These are phyloP conservation scores for Misgurnus mizolepis DNA, from an alignment of 2,113 vertebrate genomes.

Conservation along the genomic window DNA sequence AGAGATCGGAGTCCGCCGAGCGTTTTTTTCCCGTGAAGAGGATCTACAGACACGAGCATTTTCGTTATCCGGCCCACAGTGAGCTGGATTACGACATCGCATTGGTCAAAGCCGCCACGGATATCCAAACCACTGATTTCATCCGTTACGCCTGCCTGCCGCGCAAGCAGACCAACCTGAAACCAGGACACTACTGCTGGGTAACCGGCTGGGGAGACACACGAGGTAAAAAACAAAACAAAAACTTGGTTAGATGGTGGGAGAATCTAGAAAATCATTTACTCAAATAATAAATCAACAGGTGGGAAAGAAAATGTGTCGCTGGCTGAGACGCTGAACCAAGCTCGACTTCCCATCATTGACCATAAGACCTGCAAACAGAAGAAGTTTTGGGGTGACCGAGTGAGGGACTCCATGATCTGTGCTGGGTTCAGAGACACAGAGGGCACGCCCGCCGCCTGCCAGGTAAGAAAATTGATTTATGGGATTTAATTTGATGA, in stretches of 20 bases:
- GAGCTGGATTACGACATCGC: slow-evolving; percentile 76
- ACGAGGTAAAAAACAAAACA: slow-evolving; percentile 57
- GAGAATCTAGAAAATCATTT: neutral
- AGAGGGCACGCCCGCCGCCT: slow-evolving; percentile 74
- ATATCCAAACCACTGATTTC: slow-evolving; percentile 68
- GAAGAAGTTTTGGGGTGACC: slow-evolving; percentile 81
- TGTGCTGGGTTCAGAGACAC: slow-evolving; percentile 76
- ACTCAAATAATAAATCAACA: slow-evolving; percentile 32
- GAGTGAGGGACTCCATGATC: slow-evolving; percentile 76
- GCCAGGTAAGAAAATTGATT: slow-evolving; percentile 66
- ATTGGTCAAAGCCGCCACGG: slow-evolving; percentile 71
- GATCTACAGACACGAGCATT: slow-evolving; percentile 75
- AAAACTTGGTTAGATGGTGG: neutral
- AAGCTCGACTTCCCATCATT: slow-evolving; percentile 74
- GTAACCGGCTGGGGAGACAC: slow-evolving; percentile 75
- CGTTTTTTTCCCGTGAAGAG: slow-evolving; percentile 67
- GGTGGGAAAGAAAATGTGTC: slow-evolving; percentile 73
- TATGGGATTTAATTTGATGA: neutral
- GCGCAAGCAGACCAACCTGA: slow-evolving; percentile 68
- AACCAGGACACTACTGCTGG: slow-evolving; percentile 74
- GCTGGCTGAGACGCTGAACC: slow-evolving; percentile 72
- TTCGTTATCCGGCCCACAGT: slow-evolving; percentile 71
- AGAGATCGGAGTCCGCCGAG: slow-evolving; percentile 67
- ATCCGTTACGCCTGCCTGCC: slow-evolving; percentile 77
- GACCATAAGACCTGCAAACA: slow-evolving; percentile 75